Evolutionary conservation across 2,797 vertebrate species (phyloP).

Genomic region (Thripadectes ignobilis): DNA sequence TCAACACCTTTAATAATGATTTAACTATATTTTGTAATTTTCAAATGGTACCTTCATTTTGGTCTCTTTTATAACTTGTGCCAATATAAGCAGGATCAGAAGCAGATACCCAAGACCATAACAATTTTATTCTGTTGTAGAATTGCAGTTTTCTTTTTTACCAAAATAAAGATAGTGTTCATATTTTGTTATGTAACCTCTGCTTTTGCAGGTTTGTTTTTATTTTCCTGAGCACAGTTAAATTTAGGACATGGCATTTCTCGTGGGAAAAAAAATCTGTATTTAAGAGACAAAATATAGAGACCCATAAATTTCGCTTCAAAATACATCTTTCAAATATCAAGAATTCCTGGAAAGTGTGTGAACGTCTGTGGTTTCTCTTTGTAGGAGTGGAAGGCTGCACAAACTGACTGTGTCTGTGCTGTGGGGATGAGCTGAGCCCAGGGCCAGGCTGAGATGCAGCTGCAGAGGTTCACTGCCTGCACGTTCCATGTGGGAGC

Average conservation of each 20-base stretch:
- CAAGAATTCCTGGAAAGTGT: background rate
- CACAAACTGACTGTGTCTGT: background rate
- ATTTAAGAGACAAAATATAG: background rate
- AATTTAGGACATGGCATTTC: background rate
- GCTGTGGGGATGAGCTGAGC: background rate
- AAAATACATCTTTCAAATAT: background rate
- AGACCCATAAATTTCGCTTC: background rate
- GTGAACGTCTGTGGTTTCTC: background rate
- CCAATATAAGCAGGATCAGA: background rate
- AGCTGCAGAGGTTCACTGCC: background rate
- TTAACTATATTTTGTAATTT: background rate
- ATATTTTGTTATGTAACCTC: background rate
- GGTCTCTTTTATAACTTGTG: background rate
- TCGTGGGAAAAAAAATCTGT: accelerated
- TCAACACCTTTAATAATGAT: background rate
- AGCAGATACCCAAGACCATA: background rate
- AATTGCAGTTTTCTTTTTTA: background rate
- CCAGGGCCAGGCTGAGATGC: background rate
- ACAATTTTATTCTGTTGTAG: background rate
- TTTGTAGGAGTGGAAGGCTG: background rate
- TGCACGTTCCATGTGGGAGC: background rate
- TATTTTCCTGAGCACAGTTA: background rate
- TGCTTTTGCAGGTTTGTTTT: background rate
- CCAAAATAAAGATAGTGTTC: background rate
- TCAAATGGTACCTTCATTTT: background rate